These are phyloP conservation scores for Cephalotes varians DNA, from an alignment of 2,888 invertebrate genomes.

Conservation along the genomic window DNA sequence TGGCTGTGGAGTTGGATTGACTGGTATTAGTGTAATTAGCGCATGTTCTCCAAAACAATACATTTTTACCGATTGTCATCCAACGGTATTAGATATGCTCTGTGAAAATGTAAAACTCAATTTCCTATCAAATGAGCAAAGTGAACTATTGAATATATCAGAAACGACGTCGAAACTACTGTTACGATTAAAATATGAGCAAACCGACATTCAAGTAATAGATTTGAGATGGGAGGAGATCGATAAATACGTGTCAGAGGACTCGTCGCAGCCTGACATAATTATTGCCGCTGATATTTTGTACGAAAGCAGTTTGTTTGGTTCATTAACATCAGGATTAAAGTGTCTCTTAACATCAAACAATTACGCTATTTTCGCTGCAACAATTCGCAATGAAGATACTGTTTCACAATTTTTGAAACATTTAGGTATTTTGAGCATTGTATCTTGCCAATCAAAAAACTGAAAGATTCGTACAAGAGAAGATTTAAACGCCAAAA, in stretches of 20 bases:
- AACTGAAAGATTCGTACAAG: no score
- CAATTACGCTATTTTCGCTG: constrained; percentile 87
- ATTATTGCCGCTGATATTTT: constrained; percentile 89
- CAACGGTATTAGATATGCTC: constrained; percentile 88
- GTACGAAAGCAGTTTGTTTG: constrained; percentile 88
- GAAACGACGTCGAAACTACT: constrained; percentile 50
- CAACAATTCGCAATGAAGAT: constrained; percentile 89
- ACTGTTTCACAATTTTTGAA: constrained; percentile 88
- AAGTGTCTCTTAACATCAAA: constrained; percentile 83
- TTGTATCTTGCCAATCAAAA: not conserved
- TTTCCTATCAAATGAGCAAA: constrained; percentile 78
- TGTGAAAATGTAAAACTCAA: constrained; percentile 89
- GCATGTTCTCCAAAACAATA: constrained; percentile 87
- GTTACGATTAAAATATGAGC: constrained; percentile 63
- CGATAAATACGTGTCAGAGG: constrained; percentile 74
- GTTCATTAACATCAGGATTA: constrained; percentile 85
- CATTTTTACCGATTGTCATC: constrained; percentile 90
- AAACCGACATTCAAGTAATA: constrained; percentile 79
- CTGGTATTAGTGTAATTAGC: constrained; percentile 89
- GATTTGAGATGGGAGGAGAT: constrained; percentile 87
- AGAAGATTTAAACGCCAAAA: not conserved
- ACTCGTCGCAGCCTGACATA: constrained; percentile 84
- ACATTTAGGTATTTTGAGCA: constrained; percentile 86
- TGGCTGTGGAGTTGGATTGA: constrained; percentile 92
- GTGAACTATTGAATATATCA: not conserved